Base-by-base conservation (phyloP, 2,888 invertebrate genomes). In the Thumatha senex region DNA sequence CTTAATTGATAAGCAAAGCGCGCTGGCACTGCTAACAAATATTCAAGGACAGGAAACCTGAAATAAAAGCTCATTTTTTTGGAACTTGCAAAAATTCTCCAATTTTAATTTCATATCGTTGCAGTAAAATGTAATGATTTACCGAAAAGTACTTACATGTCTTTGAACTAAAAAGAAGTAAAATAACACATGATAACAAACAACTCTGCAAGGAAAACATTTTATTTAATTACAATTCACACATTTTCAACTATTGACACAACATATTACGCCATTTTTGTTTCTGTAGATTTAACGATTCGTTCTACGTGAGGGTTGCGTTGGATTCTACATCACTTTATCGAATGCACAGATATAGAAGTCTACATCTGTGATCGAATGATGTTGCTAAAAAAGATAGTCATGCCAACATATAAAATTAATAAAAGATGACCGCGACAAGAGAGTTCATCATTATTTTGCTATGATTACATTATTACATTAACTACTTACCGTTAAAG, bases 201-300 rank as follows among this genome's bases (percentile, higher is more conserved):
- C 76, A 72, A 67, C 72, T 76, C 52, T 64, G 66, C 59, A 67
- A 70, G 58, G 75, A 76, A 82, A 81, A 81, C 89, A 89, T 89
- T 84, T 84, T 24, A 24, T 24, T 83, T 86, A 86, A 83, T 86
- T 85, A 86, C 76, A 83, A 83, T 74, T 70, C 59, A 70, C 63
- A 78, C 86, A 87, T 88, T 85, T 86, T 86, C 61, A 62, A 72
- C 63, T 73, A 73, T 74, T 84, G 84, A 84, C 84, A 78, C 71
- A 81, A 78, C 68, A 78, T 58, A 77, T 61, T 78, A 78, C 82
- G 86, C 89, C 88, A 88, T 88, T 76, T 86, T 86, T 83, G 82
- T 86, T 78, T 78, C 59, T 49, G 49, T 64, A 48, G 57, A 47
- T 58, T 50, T 51, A 38, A 57, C 64, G 67, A 68, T 70, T 45